phyloP scores from a whole-genome alignment of 1,140 invertebrate genomes.

The Saccostrea echinata region DNA sequence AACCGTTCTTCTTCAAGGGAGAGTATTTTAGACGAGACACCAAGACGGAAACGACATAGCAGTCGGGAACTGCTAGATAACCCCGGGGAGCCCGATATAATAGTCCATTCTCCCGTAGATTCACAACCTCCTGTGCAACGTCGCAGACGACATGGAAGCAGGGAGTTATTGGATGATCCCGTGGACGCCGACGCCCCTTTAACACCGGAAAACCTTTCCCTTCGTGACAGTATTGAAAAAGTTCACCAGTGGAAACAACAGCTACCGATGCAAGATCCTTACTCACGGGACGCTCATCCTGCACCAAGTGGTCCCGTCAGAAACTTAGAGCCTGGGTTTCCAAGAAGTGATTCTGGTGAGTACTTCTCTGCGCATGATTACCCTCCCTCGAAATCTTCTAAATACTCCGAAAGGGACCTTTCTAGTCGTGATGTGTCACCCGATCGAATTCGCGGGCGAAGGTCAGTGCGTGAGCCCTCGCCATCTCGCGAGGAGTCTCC shows the following conservation, averaged over 20 bases:
- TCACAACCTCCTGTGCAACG: conserved; percentile 39
- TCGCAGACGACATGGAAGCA: conserved; percentile 64
- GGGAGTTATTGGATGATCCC: conserved; percentile 70
- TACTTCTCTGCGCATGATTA: conserved; percentile 68
- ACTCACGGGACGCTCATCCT: conserved; percentile 51
- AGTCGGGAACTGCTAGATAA: conserved; percentile 72
- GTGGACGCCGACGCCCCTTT: conserved; percentile 65
- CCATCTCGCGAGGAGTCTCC: conserved; percentile 67
- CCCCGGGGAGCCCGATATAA: conserved; percentile 52
- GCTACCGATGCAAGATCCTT: conserved; percentile 63
- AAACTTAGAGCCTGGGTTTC: conserved; percentile 65
- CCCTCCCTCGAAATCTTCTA: conserved; percentile 43
- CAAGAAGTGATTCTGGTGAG: conserved; percentile 65
- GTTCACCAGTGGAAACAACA: conserved; percentile 75
- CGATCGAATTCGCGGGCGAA: conserved; percentile 54
- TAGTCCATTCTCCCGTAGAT: conserved; percentile 45
- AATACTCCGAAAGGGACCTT: conserved; percentile 42
- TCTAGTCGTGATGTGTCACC: conserved; percentile 58
- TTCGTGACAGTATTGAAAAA: conserved; percentile 78
- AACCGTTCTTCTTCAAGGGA: conserved; percentile 72
- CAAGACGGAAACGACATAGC: conserved; percentile 65
- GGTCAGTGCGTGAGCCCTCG: conserved; percentile 51
- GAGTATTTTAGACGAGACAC: conserved; percentile 72
- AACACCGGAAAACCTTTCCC: conserved; percentile 74
- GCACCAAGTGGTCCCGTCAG: conserved; percentile 52